These are phyloP conservation scores for Calephelis nemesis DNA, from an alignment of 1,140 invertebrate species.

Conservation along the genomic window DNA sequence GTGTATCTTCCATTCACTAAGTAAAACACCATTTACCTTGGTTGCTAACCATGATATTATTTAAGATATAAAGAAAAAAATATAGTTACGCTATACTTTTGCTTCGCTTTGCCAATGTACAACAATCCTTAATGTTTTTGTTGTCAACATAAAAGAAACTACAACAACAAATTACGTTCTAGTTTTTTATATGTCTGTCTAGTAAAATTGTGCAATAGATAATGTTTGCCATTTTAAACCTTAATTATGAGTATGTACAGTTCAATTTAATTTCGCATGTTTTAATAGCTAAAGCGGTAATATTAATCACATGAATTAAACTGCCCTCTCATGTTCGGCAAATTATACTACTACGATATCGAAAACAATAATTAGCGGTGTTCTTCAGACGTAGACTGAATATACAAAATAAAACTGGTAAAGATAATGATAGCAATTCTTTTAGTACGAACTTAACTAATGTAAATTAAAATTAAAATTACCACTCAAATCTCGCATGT, in stretches of 20 bases:
- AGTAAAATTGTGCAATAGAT: slow-evolving; percentile 4
- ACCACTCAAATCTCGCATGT: too few species aligned
- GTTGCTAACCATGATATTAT: too few species aligned
- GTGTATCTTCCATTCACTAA: too few species aligned
- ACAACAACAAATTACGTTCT: slow-evolving; percentile 16
- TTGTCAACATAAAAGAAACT: slow-evolving; percentile 12
- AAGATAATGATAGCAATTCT: too few species aligned
- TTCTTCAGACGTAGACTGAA: neutral
- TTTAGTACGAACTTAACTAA: too few species aligned
- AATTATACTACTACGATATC: slow-evolving; percentile 9
- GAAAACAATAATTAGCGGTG: slow-evolving; percentile 3
- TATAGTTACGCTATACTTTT: neutral
- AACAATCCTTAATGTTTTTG: neutral
- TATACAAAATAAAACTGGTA: neutral
- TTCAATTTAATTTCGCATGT: neutral
- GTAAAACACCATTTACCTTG: too few species aligned
- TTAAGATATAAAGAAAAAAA: too few species aligned
- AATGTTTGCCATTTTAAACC: neutral
- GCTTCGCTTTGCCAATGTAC: neutral
- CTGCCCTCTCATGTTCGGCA: slow-evolving; percentile 11
- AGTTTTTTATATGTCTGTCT: slow-evolving; percentile 12
- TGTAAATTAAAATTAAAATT: too few species aligned
- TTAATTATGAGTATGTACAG: neutral
- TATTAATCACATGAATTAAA: slow-evolving; percentile 13
- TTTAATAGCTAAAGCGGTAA: slow-evolving; percentile 9